Conservation (phyloP, 2,888 invertebrate species). For the Ptilodon capucinus region DNA sequence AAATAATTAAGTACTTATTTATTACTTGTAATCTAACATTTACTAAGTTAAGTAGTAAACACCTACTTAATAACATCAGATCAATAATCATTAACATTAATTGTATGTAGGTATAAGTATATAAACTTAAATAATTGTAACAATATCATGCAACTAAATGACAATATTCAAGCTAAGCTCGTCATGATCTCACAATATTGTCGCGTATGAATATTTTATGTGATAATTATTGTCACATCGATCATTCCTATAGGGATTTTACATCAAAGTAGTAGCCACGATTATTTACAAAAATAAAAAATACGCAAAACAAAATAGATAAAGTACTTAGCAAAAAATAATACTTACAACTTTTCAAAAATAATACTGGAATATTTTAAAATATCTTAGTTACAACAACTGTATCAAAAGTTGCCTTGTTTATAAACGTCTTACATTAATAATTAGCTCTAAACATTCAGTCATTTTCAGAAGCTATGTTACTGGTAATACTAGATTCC, state of each 20-base stretch:
- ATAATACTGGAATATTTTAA: slow-evolving; percentile 58
- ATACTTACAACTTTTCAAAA: slow-evolving; percentile 19
- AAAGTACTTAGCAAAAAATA: slow-evolving; percentile 17
- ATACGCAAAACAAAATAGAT: slow-evolving; percentile 26
- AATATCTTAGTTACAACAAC: slow-evolving; percentile 29
- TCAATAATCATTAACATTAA: slow-evolving; percentile 8
- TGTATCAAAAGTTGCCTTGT: slow-evolving; percentile 26
- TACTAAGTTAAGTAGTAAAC: slow-evolving; percentile 10
- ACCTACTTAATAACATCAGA: slow-evolving; percentile 9
- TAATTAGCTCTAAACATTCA: slow-evolving; percentile 63
- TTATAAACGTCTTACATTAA: slow-evolving; percentile 15
- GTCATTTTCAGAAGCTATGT: slow-evolving; percentile 68
- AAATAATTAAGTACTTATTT: slow-evolving; percentile 21
- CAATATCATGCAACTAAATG: slow-evolving; percentile 31
- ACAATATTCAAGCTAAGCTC: slow-evolving; percentile 66
- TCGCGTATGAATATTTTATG: slow-evolving; percentile 57
- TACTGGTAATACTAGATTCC: slow-evolving; percentile 56
- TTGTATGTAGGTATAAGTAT: slow-evolving; percentile 1
- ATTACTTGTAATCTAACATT: slow-evolving; percentile 27
- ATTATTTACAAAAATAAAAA: slow-evolving; percentile 34
- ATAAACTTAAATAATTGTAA: slow-evolving; percentile 19
- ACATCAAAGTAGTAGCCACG: slow-evolving; percentile 32
- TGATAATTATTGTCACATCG: slow-evolving; percentile 77
- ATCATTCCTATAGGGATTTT: slow-evolving; percentile 46
- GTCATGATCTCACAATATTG: slow-evolving; percentile 65